These are phyloP conservation scores for Phrixothrix hirtus DNA, from an alignment of 2,888 invertebrate genomes.

Conservation along the genomic window DNA sequence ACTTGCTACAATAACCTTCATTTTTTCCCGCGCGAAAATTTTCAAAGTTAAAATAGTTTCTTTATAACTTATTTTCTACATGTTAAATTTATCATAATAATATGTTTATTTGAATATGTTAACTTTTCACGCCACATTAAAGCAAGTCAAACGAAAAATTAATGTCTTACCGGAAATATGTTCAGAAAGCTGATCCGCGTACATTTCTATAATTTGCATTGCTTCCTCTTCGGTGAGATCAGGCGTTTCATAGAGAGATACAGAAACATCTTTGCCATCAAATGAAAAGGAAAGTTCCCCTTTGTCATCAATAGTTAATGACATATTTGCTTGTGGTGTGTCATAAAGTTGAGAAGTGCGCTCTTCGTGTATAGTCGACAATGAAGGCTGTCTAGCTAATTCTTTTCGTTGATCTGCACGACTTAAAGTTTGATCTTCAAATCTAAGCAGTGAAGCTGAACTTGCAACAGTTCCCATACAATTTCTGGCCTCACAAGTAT, in stretches of 20 bases:
- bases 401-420: slow-evolving; percentile 59
- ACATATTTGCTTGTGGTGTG: slow-evolving; percentile 70
- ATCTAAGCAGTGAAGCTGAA: slow-evolving; percentile 84
- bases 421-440: slow-evolving; percentile 72
- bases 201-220: slow-evolving; percentile 90
- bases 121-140: neutral
- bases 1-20: no score
- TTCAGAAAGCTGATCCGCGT: slow-evolving; percentile 89
- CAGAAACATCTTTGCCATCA: slow-evolving; percentile 89
- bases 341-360: slow-evolving; percentile 87
- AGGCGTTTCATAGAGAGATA: slow-evolving; percentile 89
- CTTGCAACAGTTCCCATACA: slow-evolving; percentile 90
- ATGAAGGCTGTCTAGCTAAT: slow-evolving; percentile 75
- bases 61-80: no score
- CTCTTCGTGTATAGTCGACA: slow-evolving; percentile 90
- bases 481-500: slow-evolving; percentile 88
- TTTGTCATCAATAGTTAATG: slow-evolving; percentile 76
- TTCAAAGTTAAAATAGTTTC: no score
- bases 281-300: slow-evolving; percentile 89
- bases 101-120: neutral
- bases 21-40: no score
- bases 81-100: no score
- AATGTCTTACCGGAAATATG: slow-evolving; percentile 67
- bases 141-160: neutral
- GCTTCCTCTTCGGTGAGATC: slow-evolving; percentile 92